These are phyloP conservation scores for Danio aesculapii DNA, from an alignment of 2,797 vertebrate genomes.

Conservation along the genomic window DNA sequence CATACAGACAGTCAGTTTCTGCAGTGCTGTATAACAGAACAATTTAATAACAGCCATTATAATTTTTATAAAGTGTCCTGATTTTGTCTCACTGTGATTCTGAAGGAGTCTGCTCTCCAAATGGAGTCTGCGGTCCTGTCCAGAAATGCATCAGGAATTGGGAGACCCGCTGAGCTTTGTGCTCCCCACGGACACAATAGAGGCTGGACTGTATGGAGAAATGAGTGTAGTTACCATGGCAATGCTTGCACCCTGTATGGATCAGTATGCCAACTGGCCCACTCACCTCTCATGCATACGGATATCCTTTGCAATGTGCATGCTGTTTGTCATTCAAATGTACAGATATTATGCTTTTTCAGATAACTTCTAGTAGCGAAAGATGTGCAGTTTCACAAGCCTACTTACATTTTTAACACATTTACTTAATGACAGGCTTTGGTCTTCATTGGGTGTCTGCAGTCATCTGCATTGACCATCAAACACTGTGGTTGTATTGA, in stretches of 20 bases:
- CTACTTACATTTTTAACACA: no score
- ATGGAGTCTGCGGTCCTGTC: slow-evolving; percentile 31
- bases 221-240: slow-evolving; percentile 71
- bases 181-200: slow-evolving; percentile 74
- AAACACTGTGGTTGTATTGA: no score
- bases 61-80: no score
- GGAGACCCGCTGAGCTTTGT: slow-evolving; percentile 70
- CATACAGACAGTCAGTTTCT: slow-evolving; percentile 39
- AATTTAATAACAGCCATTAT: not conserved
- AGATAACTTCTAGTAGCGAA: no score
- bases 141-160: slow-evolving; percentile 71
- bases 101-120: slow-evolving; percentile 66
- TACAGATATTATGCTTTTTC: not conserved
- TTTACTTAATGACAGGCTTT: no score
- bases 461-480: no score
- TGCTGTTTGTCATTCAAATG: not conserved
- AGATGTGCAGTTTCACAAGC: no score
- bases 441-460: no score
- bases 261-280: slow-evolving; percentile 77
- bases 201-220: slow-evolving; percentile 76
- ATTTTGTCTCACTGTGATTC: not conserved
- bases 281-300: slow-evolving; percentile 71
- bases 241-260: slow-evolving; percentile 76
- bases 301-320: slow-evolving; percentile 76
- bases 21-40: not conserved